A percentile compares a stretch with the other conserved stretches of the same genome.
Conservation (phyloP, 2,888 invertebrate species). For the Drosophila dives region DNA sequence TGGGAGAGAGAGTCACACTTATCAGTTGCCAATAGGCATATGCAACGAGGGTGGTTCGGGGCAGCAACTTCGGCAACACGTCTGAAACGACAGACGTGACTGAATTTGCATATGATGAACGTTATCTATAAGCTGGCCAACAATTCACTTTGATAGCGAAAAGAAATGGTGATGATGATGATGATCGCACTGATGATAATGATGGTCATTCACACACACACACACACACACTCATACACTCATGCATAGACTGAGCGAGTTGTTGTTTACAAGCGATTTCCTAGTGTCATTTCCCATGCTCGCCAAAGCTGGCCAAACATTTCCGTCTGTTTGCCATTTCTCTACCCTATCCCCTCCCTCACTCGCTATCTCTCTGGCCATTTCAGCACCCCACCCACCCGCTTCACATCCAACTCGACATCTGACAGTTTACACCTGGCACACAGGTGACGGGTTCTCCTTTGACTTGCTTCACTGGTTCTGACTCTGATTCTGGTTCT, state of each 20-base stretch:
- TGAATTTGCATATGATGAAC: constrained; percentile 61
- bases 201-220: constrained; percentile 28
- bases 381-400: background rate
- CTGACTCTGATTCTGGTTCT: constrained; percentile 45
- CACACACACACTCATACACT: constrained; percentile 9
- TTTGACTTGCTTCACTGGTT: constrained; percentile 78
- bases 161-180: constrained; percentile 17
- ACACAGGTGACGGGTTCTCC: constrained; percentile 58
- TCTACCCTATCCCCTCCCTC: background rate
- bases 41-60: background rate
- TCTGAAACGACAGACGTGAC: constrained; percentile 71
- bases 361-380: background rate
- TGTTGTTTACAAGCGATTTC: constrained; percentile 77
- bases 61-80: constrained; percentile 59
- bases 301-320: constrained; percentile 58
- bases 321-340: constrained; percentile 54
- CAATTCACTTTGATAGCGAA: constrained; percentile 29
- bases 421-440: constrained; percentile 83
- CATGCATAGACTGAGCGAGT: constrained; percentile 34
- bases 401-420: constrained; percentile 7
- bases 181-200: constrained; percentile 11
- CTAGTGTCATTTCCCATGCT: constrained; percentile 79
- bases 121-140: constrained; percentile 31
- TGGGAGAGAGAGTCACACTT: constrained; percentile 3
- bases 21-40: constrained; percentile 10